A percentile compares a stretch with the other conserved stretches of the same genome.
These are phyloP conservation scores for Drosophila orosa DNA, from an alignment of 1,140 invertebrate genomes.

Conservation along the genomic window DNA sequence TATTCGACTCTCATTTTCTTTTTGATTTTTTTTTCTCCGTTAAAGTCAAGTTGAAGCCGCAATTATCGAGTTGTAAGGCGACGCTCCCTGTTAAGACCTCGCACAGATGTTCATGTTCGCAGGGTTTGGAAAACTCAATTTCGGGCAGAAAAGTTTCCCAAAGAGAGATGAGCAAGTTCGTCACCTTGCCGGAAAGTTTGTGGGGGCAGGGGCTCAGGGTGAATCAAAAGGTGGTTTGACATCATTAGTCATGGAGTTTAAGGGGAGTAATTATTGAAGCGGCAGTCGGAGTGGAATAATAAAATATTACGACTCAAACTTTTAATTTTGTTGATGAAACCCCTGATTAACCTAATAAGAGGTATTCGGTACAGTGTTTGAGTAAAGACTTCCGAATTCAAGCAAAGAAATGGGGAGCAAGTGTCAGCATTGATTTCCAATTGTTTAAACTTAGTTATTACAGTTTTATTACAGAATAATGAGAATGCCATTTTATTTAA, in stretches of 20 bases:
- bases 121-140: slow-evolving; percentile 25
- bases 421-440: neutral
- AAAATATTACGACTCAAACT: slow-evolving; percentile 34
- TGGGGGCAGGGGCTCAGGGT: neutral
- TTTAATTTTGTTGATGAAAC: slow-evolving; percentile 25
- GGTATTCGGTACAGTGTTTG: neutral
- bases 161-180: slow-evolving; percentile 49
- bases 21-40: slow-evolving; percentile 19
- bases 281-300: slow-evolving; percentile 40
- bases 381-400: too few relatives aligned
- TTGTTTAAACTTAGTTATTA: neutral
- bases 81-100: slow-evolving; percentile 40
- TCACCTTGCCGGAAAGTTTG: slow-evolving; percentile 52
- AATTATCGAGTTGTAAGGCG: slow-evolving; percentile 79
- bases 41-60: slow-evolving; percentile 80
- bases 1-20: slow-evolving; percentile 31
- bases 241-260: slow-evolving; percentile 51
- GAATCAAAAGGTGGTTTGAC: slow-evolving; percentile 49
- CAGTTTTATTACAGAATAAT: neutral
- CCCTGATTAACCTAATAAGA: slow-evolving; percentile 12
- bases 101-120: slow-evolving; percentile 57
- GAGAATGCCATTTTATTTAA: neutral
- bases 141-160: slow-evolving; percentile 34
- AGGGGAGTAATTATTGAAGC: slow-evolving; percentile 38
- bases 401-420: neutral